Percentiles rank a stretch among this genome's conserved stretches.
Conservation (phyloP, 2,113 vertebrate species). For the Saccopteryx leptura region DNA sequence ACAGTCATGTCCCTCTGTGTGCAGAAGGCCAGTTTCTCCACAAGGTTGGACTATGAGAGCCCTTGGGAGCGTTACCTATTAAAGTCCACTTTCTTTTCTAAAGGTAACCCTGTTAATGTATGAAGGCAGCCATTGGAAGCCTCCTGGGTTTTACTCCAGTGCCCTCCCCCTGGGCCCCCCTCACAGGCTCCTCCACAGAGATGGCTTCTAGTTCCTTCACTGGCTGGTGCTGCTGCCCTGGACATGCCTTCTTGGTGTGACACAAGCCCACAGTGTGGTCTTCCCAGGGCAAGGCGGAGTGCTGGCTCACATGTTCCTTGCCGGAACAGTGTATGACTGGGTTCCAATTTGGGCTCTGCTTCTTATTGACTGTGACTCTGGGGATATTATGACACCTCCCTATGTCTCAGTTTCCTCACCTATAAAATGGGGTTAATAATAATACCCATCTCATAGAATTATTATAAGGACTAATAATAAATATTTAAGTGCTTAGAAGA, state of each 20-base stretch:
- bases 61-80: neutral
- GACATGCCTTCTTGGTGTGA: fast-evolving
- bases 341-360: neutral
- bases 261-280: fast-evolving
- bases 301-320: neutral
- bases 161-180: neutral
- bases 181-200: neutral
- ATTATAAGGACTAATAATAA: neutral
- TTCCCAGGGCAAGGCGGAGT: no score
- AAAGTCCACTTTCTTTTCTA: neutral
- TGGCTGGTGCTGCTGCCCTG: neutral
- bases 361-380: neutral
- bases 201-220: neutral
- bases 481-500: neutral
- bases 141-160: neutral
- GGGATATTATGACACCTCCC: neutral
- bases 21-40: neutral
- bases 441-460: neutral
- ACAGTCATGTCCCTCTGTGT: neutral
- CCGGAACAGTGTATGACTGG: neutral
- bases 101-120: neutral
- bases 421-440: neutral
- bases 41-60: neutral
- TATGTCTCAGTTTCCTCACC: neutral
- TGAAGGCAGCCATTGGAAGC: neutral